These are phyloP conservation scores for Anodontia alba DNA, from an alignment of 2,888 invertebrate species.

Conservation along the genomic window DNA sequence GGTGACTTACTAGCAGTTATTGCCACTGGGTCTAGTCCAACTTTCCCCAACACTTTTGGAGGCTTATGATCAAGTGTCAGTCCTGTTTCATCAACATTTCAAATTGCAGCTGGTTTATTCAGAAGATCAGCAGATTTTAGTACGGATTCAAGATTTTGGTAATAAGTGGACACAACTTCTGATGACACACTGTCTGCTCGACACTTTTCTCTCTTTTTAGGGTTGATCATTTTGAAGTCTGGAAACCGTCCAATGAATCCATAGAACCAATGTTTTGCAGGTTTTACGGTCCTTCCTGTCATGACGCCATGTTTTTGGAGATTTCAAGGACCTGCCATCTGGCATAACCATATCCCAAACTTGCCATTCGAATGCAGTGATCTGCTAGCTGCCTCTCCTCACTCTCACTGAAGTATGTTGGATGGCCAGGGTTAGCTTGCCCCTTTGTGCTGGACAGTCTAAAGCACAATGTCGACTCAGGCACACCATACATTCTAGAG, in stretches of 20 bases:
- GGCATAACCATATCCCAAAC: too few relatives aligned
- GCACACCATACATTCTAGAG: neutral
- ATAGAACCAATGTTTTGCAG: conserved; percentile 33
- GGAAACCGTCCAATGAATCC: conserved; percentile 17
- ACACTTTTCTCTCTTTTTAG: conserved; percentile 25
- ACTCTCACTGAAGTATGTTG: neutral
- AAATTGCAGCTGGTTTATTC: conserved; percentile 23
- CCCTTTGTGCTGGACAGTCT: neutral
- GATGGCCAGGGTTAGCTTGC: neutral
- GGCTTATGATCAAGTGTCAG: conserved; percentile 26
- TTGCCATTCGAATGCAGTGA: too few relatives aligned
- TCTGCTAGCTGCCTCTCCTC: conserved; percentile 5
- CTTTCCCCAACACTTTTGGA: conserved; percentile 20
- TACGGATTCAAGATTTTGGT: neutral
- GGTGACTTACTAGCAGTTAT: neutral
- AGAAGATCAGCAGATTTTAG: conserved; percentile 4
- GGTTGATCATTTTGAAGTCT: conserved; percentile 23
- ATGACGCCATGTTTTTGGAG: too few relatives aligned
- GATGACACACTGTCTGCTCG: conserved; percentile 8
- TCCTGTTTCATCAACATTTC: conserved; percentile 29
- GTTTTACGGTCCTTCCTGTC: neutral
- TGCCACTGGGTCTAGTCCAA: neutral
- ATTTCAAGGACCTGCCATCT: too few relatives aligned
- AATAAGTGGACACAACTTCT: neutral
- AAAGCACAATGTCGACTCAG: conserved; percentile 5